Base-by-base conservation (phyloP, 2,888 invertebrate species). In the Hydriomena furcata region DNA sequence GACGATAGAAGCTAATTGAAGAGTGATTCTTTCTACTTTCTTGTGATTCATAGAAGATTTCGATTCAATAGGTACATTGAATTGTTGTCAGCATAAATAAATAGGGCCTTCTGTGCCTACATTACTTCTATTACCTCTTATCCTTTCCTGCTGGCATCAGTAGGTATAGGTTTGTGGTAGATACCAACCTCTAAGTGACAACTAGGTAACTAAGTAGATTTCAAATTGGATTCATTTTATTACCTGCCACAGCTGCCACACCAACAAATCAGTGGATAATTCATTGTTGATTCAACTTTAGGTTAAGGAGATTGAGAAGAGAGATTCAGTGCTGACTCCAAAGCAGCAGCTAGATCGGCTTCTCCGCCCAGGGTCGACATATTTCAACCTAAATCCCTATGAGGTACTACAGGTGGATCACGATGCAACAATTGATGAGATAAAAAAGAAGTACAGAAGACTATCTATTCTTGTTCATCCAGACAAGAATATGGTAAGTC, bases 261-360 rank as follows among this genome's bases (percentile, higher is more conserved):
- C n/a, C n/a, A n/a, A n/a, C n/a, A 17, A 17, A 17, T 17, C 17
- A 17, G 17, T 17, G 17, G 17, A 17, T 8, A 8, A 13, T 30
- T 27, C 11, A 32, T 25, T 23, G 10, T 31, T 23, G 0, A 8
- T 7, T 27, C 28, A 4, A 7, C 31, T 90, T 35, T 76, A 99
- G 98, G 98, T 99, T 44, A 99, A 99, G 92, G 96, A 98, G 92
- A 99, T 99, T 58, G 99, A 99, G 89, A 97, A 98, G 86, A 92
- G 98, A 66, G 99, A 99, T 89, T 96, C 99, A 3, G 97, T 98
- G 37, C 91, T 99, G 73, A 99, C 99, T 30, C 96, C 99, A 13
- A 95, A 95, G 80, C 98, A 99, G 91, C 99, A 99, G 92, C 97
- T 99, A 66, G 98, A 99, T 61, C 93, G 99, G 68, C 92, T 99